Evolutionary conservation across 2,888 invertebrate species (phyloP).

Genomic region (Macaria liturata): DNA sequence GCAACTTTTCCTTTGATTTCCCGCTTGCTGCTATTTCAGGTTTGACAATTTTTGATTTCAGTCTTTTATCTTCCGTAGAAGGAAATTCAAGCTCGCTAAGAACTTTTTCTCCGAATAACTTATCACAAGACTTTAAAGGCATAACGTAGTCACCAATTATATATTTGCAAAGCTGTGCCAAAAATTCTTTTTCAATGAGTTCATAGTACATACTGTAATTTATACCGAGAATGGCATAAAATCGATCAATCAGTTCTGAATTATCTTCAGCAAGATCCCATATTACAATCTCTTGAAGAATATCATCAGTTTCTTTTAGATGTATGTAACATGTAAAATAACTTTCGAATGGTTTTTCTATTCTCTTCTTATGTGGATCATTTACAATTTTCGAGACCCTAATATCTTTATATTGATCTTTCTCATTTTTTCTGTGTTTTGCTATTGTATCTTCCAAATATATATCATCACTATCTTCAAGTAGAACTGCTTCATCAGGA

Average conservation of each 20-base stretch:
- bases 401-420: slow-evolving; percentile 59
- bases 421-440: slow-evolving; percentile 63
- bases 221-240: slow-evolving; percentile 82
- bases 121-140: slow-evolving; percentile 57
- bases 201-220: slow-evolving; percentile 84
- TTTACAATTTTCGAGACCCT: slow-evolving; percentile 78
- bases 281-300: slow-evolving; percentile 65
- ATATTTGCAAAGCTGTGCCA: slow-evolving; percentile 77
- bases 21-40: slow-evolving; percentile 48
- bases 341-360: slow-evolving; percentile 69
- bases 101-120: slow-evolving; percentile 69
- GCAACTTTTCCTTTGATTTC: slow-evolving; percentile 59
- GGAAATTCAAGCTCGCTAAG: slow-evolving; percentile 63
- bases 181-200: slow-evolving; percentile 76
- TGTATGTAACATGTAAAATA: slow-evolving; percentile 84
- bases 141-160: slow-evolving; percentile 68
- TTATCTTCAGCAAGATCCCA: slow-evolving; percentile 71
- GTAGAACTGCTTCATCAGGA: slow-evolving; percentile 58
- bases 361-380: slow-evolving; percentile 70
- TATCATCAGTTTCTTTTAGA: slow-evolving; percentile 68
- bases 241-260: slow-evolving; percentile 79
- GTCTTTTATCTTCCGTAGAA: slow-evolving; percentile 59
- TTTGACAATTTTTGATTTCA: slow-evolving; percentile 65
- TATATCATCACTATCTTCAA: slow-evolving; percentile 65
- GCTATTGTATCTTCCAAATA: slow-evolving; percentile 68